Conservation (phyloP, 2,113 vertebrate species). For the Megaptera novaeangliae region DNA sequence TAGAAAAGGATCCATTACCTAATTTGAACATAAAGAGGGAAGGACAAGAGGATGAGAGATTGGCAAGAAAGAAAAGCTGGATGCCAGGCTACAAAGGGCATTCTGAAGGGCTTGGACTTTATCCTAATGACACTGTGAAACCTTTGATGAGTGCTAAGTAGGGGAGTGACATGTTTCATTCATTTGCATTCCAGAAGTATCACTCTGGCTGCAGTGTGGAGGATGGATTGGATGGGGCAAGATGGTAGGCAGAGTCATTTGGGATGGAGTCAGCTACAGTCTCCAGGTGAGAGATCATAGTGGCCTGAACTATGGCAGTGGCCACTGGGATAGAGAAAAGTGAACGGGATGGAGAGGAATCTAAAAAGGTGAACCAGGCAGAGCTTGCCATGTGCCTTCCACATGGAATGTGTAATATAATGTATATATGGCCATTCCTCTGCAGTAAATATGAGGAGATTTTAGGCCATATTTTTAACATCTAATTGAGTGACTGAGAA, state of each 20-base stretch:
- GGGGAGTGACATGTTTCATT: background rate
- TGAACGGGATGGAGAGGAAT: background rate
- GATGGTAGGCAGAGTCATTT: background rate
- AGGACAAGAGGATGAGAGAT: background rate
- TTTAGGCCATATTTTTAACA: background rate
- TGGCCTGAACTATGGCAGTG: background rate
- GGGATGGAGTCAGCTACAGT: background rate
- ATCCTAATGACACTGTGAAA: background rate
- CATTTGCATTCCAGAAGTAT: background rate
- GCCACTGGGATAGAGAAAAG: background rate
- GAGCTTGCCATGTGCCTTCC: background rate
- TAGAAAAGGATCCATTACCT: background rate
- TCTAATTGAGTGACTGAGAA: background rate
- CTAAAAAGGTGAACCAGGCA: background rate
- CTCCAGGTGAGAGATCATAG: background rate
- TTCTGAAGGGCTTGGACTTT: conserved; percentile 5
- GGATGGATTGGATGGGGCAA: background rate
- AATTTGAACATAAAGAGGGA: background rate
- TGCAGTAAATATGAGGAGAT: background rate
- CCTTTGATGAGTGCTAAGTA: conserved; percentile 13
- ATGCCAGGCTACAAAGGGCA: background rate
- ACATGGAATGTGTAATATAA: background rate
- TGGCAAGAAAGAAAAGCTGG: background rate
- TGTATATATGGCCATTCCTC: background rate
- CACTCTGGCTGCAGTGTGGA: background rate